Evolutionary conservation across 2,888 invertebrate species (phyloP).

Genomic region (Aricia artaxerxes): DNA sequence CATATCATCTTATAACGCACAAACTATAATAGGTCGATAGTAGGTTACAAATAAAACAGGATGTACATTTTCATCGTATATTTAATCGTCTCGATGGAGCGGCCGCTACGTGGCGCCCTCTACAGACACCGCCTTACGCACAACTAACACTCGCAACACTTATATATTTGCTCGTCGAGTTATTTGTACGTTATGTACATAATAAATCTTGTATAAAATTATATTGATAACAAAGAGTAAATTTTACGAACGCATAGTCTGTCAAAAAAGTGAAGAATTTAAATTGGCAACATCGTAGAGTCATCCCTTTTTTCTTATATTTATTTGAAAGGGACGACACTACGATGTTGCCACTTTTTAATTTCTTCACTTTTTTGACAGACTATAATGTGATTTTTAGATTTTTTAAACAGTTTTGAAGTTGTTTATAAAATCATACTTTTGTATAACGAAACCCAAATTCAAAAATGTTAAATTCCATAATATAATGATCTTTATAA

Average conservation of each 20-base stretch:
- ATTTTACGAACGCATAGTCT: background rate
- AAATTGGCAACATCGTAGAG: no score
- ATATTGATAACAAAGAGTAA: background rate
- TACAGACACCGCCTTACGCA: background rate
- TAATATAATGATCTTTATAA: background rate
- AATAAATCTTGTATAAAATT: background rate
- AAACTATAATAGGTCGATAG: no score
- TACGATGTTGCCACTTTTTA: no score
- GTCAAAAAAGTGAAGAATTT: no score
- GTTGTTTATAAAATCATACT: background rate
- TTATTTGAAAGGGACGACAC: no score
- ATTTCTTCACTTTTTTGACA: no score
- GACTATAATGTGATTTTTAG: background rate
- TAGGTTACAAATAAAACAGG: background rate
- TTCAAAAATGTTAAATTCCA: background rate
- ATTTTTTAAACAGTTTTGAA: background rate
- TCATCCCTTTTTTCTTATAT: no score
- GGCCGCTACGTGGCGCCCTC: constrained; percentile 15
- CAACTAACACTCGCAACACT: constrained; percentile 3
- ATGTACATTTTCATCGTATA: constrained; percentile 10
- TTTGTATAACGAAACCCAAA: background rate
- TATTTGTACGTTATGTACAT: background rate
- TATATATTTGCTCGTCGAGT: background rate
- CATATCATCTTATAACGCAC: no score
- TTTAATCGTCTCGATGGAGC: background rate